A percentile compares a stretch with the other conserved stretches of the same genome.
phyloP scores from a whole-genome alignment of 23 tunicate species.

The Clavelina lepadiformis region DNA sequence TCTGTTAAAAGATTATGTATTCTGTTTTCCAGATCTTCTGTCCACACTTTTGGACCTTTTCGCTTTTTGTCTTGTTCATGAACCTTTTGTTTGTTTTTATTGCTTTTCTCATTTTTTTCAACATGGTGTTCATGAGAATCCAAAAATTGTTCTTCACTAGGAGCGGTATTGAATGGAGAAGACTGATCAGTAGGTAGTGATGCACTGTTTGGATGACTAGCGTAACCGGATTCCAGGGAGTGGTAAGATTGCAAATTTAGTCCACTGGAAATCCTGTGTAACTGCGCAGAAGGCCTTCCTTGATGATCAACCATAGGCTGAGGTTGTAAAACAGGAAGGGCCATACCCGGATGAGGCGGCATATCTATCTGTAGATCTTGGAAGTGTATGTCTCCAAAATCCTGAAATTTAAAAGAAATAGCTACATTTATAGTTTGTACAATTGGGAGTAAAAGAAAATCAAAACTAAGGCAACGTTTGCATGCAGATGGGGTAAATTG shows the following conservation, averaged over 20 bases:
- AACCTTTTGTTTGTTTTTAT: neutral
- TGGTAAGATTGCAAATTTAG: slow-evolving; percentile 12
- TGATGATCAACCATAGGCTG: too few species aligned
- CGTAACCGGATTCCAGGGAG: slow-evolving; percentile 40
- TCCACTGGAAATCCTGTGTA: neutral
- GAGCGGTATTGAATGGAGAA: slow-evolving; percentile 1
- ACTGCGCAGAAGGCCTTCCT: neutral
- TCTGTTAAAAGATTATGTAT: slow-evolving; percentile 32
- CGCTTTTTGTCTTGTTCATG: slow-evolving; percentile 7
- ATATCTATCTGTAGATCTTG: too few species aligned
- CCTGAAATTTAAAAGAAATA: too few species aligned
- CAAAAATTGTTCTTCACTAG: neutral
- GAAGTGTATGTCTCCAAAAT: too few species aligned
- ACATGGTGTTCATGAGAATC: neutral
- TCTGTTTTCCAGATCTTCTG: slow-evolving; percentile 43
- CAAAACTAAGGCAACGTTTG: too few species aligned
- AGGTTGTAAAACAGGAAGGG: too few species aligned
- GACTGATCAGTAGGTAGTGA: slow-evolving; percentile 20
- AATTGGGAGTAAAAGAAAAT: too few species aligned
- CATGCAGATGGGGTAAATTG: too few species aligned
- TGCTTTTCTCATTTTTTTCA: neutral
- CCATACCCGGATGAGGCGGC: too few species aligned
- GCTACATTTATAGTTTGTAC: too few species aligned
- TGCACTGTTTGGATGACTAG: slow-evolving; percentile 46
- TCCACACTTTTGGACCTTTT: slow-evolving; percentile 19